Evolutionary conservation across 2,888 invertebrate genomes (phyloP).

Genomic region (Tipula helvola): DNA sequence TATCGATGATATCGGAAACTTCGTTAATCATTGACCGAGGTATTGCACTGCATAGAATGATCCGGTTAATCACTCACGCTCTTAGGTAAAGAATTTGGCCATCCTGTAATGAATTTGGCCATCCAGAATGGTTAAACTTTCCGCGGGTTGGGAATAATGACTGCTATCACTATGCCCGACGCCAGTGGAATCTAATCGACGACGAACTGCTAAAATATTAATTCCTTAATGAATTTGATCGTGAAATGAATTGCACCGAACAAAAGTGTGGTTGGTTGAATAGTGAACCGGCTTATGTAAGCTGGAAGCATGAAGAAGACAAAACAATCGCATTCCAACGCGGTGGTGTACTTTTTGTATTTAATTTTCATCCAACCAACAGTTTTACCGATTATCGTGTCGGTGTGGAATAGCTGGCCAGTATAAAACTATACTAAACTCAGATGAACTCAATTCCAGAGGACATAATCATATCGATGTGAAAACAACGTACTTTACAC

Average conservation of each 20-base stretch:
- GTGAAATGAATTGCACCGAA: too few species aligned
- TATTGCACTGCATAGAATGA: too few species aligned
- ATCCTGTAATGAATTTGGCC: too few species aligned
- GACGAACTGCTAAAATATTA: too few species aligned
- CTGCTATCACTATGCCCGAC: too few species aligned
- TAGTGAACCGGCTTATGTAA: conserved; percentile 73
- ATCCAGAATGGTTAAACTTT: conserved; percentile 99
- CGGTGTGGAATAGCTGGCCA: conserved; percentile 71
- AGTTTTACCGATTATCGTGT: conserved; percentile 92
- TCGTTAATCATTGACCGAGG: too few species aligned
- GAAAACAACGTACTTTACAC: conserved; percentile 47
- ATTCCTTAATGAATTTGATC: too few species aligned
- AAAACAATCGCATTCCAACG: conserved; percentile 92
- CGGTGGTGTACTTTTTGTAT: conserved; percentile 78
- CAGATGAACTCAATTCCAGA: conserved; percentile 65
- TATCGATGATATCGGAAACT: too few species aligned
- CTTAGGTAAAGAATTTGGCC: too few species aligned
- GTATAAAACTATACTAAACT: conserved; percentile 68
- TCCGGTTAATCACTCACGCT: too few species aligned
- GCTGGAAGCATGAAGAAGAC: conserved; percentile 91
- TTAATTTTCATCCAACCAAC: conserved; percentile 87
- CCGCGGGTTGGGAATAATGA: conserved; percentile 93
- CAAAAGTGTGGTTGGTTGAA: conserved; percentile 85
- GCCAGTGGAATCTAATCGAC: too few species aligned
- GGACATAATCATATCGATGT: conserved; percentile 65